Conservation (phyloP, 2,113 vertebrate genomes). For the Chloebia gouldiae region DNA sequence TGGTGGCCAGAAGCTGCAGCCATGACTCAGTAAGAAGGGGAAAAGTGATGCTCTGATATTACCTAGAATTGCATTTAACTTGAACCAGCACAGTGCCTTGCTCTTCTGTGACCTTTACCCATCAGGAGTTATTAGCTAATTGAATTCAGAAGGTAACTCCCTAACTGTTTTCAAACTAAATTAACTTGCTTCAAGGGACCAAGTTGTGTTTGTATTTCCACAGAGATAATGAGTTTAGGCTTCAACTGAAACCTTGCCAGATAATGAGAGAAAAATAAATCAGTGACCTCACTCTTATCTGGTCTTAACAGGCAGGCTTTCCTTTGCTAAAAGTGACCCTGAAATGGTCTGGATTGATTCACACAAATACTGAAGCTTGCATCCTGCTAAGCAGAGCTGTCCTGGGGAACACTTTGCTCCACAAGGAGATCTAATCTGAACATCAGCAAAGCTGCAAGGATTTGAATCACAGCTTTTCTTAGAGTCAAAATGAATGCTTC, state of each 20-base stretch:
- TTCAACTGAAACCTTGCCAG: constrained; percentile 60
- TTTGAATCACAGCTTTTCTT: background rate
- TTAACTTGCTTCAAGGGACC: constrained; percentile 64
- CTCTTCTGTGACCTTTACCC: constrained; percentile 46
- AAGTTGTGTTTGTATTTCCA: constrained; percentile 65
- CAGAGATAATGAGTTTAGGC: constrained; percentile 65
- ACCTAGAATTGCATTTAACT: constrained; percentile 25
- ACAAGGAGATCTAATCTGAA: background rate
- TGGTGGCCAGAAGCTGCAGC: background rate
- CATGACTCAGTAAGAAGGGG: background rate
- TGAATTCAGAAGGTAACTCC: constrained; percentile 61
- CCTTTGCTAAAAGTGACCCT: constrained; percentile 63
- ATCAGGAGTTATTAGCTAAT: constrained; percentile 55
- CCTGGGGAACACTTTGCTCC: background rate
- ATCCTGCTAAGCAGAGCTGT: background rate
- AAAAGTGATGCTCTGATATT: background rate
- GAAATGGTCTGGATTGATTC: constrained; percentile 51
- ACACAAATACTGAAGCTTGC: background rate
- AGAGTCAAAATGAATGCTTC: background rate
- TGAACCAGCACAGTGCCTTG: background rate
- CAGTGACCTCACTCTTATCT: constrained; percentile 71
- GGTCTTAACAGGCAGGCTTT: constrained; percentile 66
- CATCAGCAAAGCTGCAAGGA: background rate
- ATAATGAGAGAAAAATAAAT: constrained; percentile 60
- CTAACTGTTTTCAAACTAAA: constrained; percentile 66